Percentiles rank a stretch among this genome's conserved stretches.
phyloP scores from a whole-genome alignment of 1,140 invertebrate genomes.

The Aphelinus atriplicis region DNA sequence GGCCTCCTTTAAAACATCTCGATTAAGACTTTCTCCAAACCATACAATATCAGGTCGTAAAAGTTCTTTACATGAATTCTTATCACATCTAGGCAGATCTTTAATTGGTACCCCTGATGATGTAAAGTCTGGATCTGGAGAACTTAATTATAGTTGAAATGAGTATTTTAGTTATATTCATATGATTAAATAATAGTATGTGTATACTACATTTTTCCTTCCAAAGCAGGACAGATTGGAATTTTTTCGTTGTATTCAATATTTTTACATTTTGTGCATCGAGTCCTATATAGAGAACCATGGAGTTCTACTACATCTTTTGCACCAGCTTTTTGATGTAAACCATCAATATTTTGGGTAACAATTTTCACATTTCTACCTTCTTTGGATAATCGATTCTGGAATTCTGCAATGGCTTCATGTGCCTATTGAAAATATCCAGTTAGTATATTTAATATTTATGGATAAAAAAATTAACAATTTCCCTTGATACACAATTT shows the following conservation, averaged over 20 bases:
- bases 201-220: slow-evolving; percentile 56
- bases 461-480: neutral
- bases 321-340: slow-evolving; percentile 86
- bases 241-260: slow-evolving; percentile 77
- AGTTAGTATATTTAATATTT: neutral
- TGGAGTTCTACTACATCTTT: slow-evolving; percentile 88
- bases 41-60: slow-evolving; percentile 88
- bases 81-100: slow-evolving; percentile 78
- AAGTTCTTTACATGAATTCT: slow-evolving; percentile 74
- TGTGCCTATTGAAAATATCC: slow-evolving; percentile 75
- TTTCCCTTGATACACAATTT: neutral
- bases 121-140: slow-evolving; percentile 55
- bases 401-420: slow-evolving; percentile 80
- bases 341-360: slow-evolving; percentile 93
- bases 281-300: slow-evolving; percentile 85
- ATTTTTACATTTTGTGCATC: slow-evolving; percentile 81
- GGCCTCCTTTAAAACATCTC: slow-evolving; percentile 71
- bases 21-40: slow-evolving; percentile 87
- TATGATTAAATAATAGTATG: slow-evolving; percentile 11
- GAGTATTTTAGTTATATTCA: neutral
- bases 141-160: slow-evolving; percentile 43
- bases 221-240: slow-evolving; percentile 82
- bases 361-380: slow-evolving; percentile 77
- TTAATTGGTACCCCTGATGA: slow-evolving; percentile 70
- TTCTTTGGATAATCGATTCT: slow-evolving; percentile 70